These are phyloP conservation scores for Bombus fervidus DNA, from an alignment of 1,140 invertebrate genomes.

Conservation along the genomic window DNA sequence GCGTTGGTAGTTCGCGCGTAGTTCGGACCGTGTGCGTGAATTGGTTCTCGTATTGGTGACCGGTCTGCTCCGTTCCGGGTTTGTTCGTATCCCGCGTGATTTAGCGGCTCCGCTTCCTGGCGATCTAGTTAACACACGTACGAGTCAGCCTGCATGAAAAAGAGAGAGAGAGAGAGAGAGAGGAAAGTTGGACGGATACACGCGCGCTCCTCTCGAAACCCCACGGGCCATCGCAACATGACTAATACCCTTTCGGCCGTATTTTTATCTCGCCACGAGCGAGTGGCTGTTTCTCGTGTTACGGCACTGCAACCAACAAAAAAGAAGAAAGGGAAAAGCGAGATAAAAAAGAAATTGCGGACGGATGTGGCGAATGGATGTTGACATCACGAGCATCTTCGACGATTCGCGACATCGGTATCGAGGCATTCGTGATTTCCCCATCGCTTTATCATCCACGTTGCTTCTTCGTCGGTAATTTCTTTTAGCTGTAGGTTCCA, in stretches of 20 bases:
- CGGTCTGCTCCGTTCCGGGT: constrained; percentile 30
- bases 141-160: constrained; percentile 35
- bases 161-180: constrained; percentile 26
- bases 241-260: constrained; percentile 72
- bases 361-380: constrained; percentile 76
- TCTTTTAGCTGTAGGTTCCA: no score
- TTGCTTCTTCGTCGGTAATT: not conserved
- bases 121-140: constrained; percentile 76
- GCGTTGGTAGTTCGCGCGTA: constrained; percentile 23
- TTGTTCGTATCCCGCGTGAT: constrained; percentile 71
- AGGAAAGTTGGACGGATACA: constrained; percentile 40
- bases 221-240: constrained; percentile 65
- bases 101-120: constrained; percentile 74
- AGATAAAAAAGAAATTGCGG: constrained; percentile 51
- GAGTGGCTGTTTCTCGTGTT: constrained; percentile 70
- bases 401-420: constrained; percentile 12
- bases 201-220: constrained; percentile 20
- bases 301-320: constrained; percentile 43
- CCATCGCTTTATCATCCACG: not conserved
- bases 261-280: constrained; percentile 75
- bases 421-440: not conserved
- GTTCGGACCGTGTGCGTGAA: constrained; percentile 9
- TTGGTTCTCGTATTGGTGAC: constrained; percentile 10
- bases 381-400: constrained; percentile 57
- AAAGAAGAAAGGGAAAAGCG: constrained; percentile 2